Evolutionary conservation across 37 sponge, comb jelly and placozoan species (phyloP).

Genomic region (Diacarnus erythraeanus): DNA sequence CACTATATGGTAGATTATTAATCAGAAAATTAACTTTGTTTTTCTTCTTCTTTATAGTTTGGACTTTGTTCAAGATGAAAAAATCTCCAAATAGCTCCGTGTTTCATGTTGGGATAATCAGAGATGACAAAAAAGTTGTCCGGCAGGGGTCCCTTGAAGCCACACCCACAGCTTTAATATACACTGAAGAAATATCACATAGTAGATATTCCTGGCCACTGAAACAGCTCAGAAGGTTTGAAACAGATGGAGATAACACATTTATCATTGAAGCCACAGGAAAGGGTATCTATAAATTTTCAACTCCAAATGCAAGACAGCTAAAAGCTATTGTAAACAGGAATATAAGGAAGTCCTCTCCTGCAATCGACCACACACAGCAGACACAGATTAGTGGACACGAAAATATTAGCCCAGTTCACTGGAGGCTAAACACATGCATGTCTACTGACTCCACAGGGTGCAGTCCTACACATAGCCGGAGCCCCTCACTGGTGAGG

Average conservation of each 20-base stretch:
- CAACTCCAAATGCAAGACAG: slow-evolving; percentile 31
- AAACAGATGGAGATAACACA: slow-evolving; percentile 24
- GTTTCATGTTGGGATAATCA: background rate
- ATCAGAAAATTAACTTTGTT: too few relatives aligned
- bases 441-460: background rate
- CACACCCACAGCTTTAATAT: slow-evolving; percentile 8
- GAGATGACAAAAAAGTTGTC: background rate
- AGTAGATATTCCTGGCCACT: slow-evolving; percentile 38
- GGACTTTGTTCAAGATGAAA: too few relatives aligned
- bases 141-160: slow-evolving; percentile 16
- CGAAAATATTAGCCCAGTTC: background rate
- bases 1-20: too few relatives aligned
- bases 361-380: background rate
- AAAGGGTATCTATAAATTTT: slow-evolving; percentile 21
- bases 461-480: background rate
- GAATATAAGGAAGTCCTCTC: background rate
- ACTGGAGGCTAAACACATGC: slow-evolving; percentile 1
- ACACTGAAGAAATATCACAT: background rate
- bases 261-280: slow-evolving; percentile 56
- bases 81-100: background rate
- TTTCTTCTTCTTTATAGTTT: too few relatives aligned
- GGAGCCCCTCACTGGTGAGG: background rate
- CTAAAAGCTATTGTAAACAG: slow-evolving; percentile 17
- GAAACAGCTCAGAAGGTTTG: slow-evolving; percentile 40
- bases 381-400: background rate